phyloP scores from a whole-genome alignment of 2,888 invertebrate genomes.

The Chironomus riparius region DNA sequence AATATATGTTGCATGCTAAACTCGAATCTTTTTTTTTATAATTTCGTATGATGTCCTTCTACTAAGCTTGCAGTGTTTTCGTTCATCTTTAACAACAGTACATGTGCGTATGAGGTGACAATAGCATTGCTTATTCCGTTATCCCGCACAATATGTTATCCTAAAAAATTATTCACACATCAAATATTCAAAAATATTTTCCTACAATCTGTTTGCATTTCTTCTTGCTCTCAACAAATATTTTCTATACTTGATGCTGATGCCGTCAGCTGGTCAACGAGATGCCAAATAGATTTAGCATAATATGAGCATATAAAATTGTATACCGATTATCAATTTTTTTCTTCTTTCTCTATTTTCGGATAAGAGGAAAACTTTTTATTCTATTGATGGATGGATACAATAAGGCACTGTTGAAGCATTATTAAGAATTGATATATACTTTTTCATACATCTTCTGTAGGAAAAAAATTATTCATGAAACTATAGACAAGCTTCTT shows the following conservation, averaged over 20 bases:
- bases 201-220: background rate
- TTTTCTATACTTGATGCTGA: background rate
- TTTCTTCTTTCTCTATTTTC: no score
- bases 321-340: background rate
- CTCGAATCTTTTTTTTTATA: background rate
- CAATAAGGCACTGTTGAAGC: no score
- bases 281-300: background rate
- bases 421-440: no score
- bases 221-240: background rate
- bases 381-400: no score
- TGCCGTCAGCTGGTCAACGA: slow-evolving; percentile 20
- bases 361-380: no score
- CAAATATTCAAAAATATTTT: slow-evolving; percentile 10
- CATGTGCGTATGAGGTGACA: background rate
- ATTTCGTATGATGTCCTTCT: background rate
- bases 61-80: background rate
- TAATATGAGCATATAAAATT: background rate
- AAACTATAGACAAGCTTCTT: no score
- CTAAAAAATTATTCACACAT: slow-evolving; percentile 11
- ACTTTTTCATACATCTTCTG: no score
- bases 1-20: background rate
- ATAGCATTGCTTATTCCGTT: background rate
- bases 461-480: no score
- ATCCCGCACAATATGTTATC: background rate
- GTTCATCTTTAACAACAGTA: background rate